phyloP scores from a whole-genome alignment of 2,113 vertebrate species.

The Xiphorhynchus elegans region DNA sequence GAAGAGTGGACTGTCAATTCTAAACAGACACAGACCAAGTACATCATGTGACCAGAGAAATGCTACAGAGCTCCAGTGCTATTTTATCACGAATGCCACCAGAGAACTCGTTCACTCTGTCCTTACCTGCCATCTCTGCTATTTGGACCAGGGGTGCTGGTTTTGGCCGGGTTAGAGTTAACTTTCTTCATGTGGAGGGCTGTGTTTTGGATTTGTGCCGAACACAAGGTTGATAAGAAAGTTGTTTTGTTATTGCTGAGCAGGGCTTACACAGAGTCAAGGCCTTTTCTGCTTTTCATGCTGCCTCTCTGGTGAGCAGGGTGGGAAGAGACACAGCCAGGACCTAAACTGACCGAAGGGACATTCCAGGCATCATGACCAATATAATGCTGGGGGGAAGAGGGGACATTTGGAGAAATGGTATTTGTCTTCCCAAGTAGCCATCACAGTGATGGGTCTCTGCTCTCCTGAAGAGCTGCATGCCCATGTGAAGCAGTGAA shows the following conservation, averaged over 20 bases:
- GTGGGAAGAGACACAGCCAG: neutral
- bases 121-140: neutral
- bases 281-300: neutral
- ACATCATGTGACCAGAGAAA: neutral
- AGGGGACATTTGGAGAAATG: neutral
- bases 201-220: neutral
- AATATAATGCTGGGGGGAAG: neutral
- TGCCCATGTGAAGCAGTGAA: neutral
- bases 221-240: neutral
- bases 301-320: neutral
- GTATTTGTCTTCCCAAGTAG: neutral
- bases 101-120: neutral
- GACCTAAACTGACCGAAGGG: neutral
- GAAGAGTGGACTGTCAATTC: neutral
- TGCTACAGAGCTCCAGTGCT: neutral
- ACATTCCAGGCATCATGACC: neutral
- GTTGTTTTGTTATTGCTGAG: neutral
- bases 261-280: neutral
- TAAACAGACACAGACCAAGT: neutral
- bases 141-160: neutral
- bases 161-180: neutral
- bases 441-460: neutral
- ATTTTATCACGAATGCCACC: neutral
- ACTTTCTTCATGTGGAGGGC: neutral
- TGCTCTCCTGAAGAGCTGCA: neutral